Evolutionary conservation across 2,888 invertebrate genomes (phyloP).

Genomic region (Argyresthia albistria): DNA sequence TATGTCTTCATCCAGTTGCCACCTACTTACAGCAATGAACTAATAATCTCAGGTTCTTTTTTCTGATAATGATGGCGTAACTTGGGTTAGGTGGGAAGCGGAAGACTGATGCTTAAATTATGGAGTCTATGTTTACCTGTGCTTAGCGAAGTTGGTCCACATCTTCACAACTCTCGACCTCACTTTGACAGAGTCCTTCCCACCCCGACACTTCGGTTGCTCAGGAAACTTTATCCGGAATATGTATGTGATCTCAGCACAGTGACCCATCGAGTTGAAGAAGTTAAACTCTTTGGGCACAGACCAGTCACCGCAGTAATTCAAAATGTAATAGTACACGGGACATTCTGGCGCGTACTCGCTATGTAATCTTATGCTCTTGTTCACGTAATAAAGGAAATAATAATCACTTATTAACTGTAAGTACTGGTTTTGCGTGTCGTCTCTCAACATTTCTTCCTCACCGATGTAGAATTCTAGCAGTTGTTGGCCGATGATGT

Average conservation of each 20-base stretch:
- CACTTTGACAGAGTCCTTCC: constrained; percentile 41
- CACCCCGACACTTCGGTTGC: constrained; percentile 32
- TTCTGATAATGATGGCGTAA: no score
- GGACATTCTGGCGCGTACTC: constrained; percentile 37
- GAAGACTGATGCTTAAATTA: no score
- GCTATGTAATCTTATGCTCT: constrained; percentile 44
- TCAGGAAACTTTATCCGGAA: constrained; percentile 33
- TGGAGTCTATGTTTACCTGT: constrained; percentile 34
- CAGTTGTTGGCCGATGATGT: constrained; percentile 41
- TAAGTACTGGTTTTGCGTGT: constrained; percentile 43
- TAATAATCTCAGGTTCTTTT: no score
- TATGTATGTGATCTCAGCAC: constrained; percentile 49
- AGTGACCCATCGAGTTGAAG: constrained; percentile 45
- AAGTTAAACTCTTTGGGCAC: constrained; percentile 31
- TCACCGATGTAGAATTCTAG: constrained; percentile 49
- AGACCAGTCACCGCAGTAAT: constrained; percentile 46
- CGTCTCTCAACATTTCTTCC: constrained; percentile 33
- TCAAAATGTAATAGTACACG: constrained; percentile 52
- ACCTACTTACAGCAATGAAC: no score
- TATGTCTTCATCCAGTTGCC: no score
- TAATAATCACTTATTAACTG: constrained; percentile 55
- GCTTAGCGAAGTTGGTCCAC: constrained; percentile 69
- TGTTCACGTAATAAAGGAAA: constrained; percentile 51
- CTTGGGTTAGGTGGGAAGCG: no score
- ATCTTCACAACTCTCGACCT: constrained; percentile 46